phyloP scores from a whole-genome alignment of 2,797 vertebrate genomes.

The Mormyrops attenuatus region DNA sequence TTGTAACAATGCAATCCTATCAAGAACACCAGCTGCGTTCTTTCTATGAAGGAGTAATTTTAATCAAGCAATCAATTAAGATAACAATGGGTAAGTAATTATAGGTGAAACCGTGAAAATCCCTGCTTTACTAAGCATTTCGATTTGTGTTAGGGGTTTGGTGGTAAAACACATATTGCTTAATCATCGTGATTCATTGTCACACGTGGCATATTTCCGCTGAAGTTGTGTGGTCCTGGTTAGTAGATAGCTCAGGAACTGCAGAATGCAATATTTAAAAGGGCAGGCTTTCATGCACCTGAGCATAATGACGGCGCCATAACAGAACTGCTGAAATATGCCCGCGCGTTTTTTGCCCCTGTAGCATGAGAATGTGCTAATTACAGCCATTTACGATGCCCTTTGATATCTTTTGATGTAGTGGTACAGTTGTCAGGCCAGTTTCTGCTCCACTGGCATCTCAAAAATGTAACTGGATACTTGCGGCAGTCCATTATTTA shows the following conservation, averaged over 20 bases:
- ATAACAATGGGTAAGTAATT: background rate
- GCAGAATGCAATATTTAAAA: background rate
- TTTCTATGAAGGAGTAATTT: background rate
- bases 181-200: background rate
- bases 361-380: conserved; percentile 40
- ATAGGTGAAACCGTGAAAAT: background rate
- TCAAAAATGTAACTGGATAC: conserved; percentile 11
- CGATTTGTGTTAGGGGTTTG: background rate
- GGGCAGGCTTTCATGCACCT: background rate
- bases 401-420: conserved; percentile 58
- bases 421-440: conserved; percentile 45
- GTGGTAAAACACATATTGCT: background rate
- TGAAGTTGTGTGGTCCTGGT: background rate
- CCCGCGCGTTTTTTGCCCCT: background rate
- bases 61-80: background rate
- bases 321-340: background rate
- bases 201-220: background rate
- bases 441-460: conserved; percentile 14
- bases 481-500: background rate
- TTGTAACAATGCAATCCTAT: background rate
- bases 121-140: background rate
- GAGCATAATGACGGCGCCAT: background rate
- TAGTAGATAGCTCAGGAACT: background rate
- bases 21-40: background rate
- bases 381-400: conserved; percentile 57